phyloP scores from a whole-genome alignment of 2,888 invertebrate species.

The Hermodice carunculata region DNA sequence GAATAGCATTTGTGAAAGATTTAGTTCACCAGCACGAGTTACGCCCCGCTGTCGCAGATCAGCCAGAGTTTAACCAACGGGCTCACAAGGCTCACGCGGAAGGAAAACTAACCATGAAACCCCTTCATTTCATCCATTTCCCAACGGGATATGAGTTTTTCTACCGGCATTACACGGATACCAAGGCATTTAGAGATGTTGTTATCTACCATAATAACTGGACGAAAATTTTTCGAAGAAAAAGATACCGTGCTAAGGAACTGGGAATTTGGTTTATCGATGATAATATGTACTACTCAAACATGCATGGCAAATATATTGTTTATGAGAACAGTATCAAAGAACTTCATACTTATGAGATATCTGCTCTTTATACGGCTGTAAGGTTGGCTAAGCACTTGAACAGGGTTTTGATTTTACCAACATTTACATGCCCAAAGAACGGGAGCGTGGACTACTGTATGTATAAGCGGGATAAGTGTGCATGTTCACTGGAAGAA shows the following conservation, averaged over 20 bases:
- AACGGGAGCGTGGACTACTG: no score
- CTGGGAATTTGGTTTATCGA: not conserved
- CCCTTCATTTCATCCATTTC: not conserved
- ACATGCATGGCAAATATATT: not conserved
- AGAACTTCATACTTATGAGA: not conserved
- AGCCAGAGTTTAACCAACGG: not conserved
- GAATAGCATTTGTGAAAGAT: not conserved
- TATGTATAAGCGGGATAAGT: no score
- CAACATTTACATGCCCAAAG: not conserved
- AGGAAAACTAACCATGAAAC: not conserved
- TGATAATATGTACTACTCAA: not conserved
- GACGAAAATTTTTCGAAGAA: not conserved
- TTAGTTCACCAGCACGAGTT: not conserved
- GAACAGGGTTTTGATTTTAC: not conserved
- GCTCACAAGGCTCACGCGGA: not conserved
- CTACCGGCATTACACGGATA: not conserved
- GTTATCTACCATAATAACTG: not conserved
- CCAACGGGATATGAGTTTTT: not conserved
- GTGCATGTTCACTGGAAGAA: not conserved
- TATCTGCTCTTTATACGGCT: not conserved
- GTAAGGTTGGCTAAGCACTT: not conserved
- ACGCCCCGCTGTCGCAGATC: not conserved
- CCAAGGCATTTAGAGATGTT: not conserved
- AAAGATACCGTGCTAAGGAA: not conserved
- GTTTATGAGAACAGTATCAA: not conserved